phyloP scores from a whole-genome alignment of 2,888 invertebrate species.

The Stenolophus ochropezus region DNA sequence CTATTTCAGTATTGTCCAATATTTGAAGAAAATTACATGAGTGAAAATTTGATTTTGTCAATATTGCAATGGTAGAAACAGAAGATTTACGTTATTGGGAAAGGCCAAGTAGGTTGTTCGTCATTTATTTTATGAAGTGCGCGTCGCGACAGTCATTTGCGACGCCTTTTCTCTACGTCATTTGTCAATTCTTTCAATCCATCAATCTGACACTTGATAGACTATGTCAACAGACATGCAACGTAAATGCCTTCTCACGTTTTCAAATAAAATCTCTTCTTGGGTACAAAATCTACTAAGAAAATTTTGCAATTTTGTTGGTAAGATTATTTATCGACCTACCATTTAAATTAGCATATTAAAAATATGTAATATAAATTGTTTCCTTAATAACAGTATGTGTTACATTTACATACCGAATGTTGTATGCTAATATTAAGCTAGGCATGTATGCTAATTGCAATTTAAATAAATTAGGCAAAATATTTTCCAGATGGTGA shows the following conservation, averaged over 20 bases:
- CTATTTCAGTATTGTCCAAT: too few species aligned
- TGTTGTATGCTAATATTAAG: neutral
- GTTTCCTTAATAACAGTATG: neutral
- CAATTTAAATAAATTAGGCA: neutral
- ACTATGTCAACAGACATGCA: slow-evolving; percentile 47
- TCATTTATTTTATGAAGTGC: slow-evolving; percentile 33
- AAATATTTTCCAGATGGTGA: neutral
- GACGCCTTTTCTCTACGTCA: slow-evolving; percentile 21
- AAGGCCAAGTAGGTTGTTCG: neutral
- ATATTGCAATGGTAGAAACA: too few species aligned
- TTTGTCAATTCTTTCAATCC: slow-evolving; percentile 54
- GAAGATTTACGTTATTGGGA: neutral
- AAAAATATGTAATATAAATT: neutral
- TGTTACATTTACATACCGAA: neutral
- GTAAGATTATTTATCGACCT: too few species aligned
- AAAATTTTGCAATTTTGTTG: too few species aligned
- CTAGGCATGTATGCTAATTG: neutral
- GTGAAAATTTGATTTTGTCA: too few species aligned
- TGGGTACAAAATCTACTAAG: too few species aligned
- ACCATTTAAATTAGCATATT: neutral
- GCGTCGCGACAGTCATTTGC: slow-evolving; percentile 17
- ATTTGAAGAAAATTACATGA: too few species aligned
- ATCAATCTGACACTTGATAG: slow-evolving; percentile 49
- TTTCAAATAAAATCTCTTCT: slow-evolving; percentile 37
- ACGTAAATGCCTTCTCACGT: neutral